Percentiles rank a stretch among this genome's conserved stretches.
These are phyloP conservation scores for Columba guinea DNA, from an alignment of 2,797 vertebrate species.

Conservation along the genomic window DNA sequence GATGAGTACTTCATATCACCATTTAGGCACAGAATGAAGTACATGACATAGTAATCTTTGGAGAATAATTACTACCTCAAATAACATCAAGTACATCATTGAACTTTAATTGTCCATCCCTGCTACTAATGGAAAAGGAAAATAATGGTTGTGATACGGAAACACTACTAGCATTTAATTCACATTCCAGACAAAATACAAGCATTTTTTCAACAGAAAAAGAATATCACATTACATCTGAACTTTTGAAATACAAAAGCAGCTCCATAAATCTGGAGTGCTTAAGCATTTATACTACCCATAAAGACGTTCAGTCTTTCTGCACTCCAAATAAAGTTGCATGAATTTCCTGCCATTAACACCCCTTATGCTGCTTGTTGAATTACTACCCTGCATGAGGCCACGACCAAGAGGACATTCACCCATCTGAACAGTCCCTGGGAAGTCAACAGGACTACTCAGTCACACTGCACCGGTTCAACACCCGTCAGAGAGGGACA, in stretches of 20 bases:
- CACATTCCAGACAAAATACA: background rate
- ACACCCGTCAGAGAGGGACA: background rate
- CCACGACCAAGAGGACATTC: background rate
- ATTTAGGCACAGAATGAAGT: background rate
- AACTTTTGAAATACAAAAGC: background rate
- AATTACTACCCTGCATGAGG: background rate
- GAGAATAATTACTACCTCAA: constrained; percentile 43
- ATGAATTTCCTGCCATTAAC: background rate
- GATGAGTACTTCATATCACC: background rate
- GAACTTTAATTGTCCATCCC: background rate
- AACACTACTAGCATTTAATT: constrained; percentile 12
- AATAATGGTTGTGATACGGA: background rate
- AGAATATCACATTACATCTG: background rate
- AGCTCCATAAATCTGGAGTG: background rate
- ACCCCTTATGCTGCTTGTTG: background rate
- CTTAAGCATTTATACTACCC: background rate
- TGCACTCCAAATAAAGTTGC: background rate
- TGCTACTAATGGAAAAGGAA: constrained; percentile 29
- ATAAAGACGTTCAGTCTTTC: background rate
- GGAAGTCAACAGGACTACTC: background rate
- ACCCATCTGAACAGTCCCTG: background rate
- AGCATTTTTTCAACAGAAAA: background rate
- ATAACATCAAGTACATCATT: background rate
- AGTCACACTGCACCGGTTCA: background rate
- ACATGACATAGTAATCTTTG: background rate